Evolutionary conservation across 2,797 vertebrate genomes (phyloP).

Genomic region (Rhyacichthys aspro): DNA sequence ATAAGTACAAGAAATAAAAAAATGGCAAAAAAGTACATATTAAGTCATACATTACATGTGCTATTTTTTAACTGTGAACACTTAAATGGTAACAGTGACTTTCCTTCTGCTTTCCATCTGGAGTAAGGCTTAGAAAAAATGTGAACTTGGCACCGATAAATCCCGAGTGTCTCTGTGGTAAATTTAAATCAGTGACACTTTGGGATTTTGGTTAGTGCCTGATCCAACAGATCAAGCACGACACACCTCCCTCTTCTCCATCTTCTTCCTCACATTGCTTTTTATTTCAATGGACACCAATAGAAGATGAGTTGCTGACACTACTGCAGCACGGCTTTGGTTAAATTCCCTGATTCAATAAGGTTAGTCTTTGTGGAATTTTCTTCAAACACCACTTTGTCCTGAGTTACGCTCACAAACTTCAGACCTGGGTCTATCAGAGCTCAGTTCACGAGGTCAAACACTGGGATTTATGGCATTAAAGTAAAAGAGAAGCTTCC

Average conservation of each 20-base stretch:
- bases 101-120: conserved; percentile 5
- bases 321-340: conserved; percentile 3
- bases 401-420: conserved; percentile 9
- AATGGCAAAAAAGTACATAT: too few species aligned
- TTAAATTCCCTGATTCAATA: conserved; percentile 10
- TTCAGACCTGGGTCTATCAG: background rate
- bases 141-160: background rate
- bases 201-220: background rate
- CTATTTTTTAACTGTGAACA: background rate
- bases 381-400: conserved; percentile 5
- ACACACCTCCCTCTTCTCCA: conserved; percentile 11
- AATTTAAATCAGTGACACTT: conserved; percentile 6
- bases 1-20: background rate
- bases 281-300: conserved; percentile 4
- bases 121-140: background rate
- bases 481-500: conserved; percentile 27
- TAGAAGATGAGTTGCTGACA: conserved; percentile 2
- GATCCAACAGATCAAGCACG: conserved; percentile 3
- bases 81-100: background rate
- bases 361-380: conserved; percentile 10
- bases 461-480: conserved; percentile 23
- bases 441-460: conserved; percentile 36
- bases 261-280: conserved; percentile 14
- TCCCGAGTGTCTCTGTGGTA: background rate
- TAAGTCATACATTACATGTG: too few species aligned